These are phyloP conservation scores for Penaeus monodon DNA, from an alignment of 2,888 invertebrate species.

Conservation along the genomic window DNA sequence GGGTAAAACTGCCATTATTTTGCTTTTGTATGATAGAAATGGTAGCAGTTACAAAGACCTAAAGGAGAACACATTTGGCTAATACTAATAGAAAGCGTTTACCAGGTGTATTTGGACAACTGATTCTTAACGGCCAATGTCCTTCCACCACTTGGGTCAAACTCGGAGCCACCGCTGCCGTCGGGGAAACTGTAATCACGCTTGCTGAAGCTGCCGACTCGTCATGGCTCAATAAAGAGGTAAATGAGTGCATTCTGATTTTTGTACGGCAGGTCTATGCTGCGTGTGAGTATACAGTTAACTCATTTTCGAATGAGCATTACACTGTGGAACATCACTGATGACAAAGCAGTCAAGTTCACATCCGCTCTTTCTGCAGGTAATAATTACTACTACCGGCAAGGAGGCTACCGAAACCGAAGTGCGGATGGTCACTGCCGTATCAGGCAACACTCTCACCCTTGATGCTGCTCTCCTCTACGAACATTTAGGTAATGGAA, in stretches of 20 bases:
- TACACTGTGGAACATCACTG: neutral
- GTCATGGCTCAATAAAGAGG: conserved; percentile 40
- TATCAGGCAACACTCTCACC: conserved; percentile 27
- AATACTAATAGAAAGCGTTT: neutral
- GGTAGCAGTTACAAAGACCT: too few relatives aligned
- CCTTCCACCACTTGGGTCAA: conserved; percentile 22
- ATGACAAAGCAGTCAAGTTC: neutral
- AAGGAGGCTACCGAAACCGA: conserved; percentile 48
- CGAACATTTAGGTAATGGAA: conserved; percentile 46
- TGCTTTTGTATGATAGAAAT: too few relatives aligned
- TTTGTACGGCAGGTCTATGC: neutral
- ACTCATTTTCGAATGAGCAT: too few relatives aligned
- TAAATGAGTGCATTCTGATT: neutral
- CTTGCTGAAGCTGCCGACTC: conserved; percentile 40
- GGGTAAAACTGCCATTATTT: conserved; percentile 24
- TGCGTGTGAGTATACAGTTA: too few relatives aligned
- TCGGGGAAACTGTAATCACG: conserved; percentile 23
- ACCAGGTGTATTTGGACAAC: conserved; percentile 48
- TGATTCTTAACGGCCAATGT: conserved; percentile 35
- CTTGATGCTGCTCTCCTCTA: conserved; percentile 27
- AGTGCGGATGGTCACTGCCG: conserved; percentile 22
- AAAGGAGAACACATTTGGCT: neutral
- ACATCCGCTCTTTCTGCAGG: neutral
- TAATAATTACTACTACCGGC: conserved; percentile 51
- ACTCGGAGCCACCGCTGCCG: conserved; percentile 33